Evolutionary conservation across 2,113 vertebrate genomes (phyloP), one percentile per base, ranked within the genome.

Genomic region (Phylloscopus trochiloides): DNA sequence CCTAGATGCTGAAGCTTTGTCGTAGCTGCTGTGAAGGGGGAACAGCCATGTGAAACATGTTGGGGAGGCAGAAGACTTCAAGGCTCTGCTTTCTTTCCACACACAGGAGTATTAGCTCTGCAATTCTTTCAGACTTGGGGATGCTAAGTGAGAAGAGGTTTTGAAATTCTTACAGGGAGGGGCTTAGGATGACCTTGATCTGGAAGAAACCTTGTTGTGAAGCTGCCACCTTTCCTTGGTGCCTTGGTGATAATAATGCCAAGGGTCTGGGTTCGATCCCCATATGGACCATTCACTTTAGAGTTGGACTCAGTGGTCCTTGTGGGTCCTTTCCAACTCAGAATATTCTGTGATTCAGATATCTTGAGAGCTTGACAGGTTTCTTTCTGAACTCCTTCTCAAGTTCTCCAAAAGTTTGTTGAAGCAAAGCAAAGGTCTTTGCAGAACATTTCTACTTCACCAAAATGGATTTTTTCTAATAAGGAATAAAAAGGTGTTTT

Each of bases 1-100:
- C 58, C n/a, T 62, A 34, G 34, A 52, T 66, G 40, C 3, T 1
- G 38, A 78, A 54, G 34, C 1, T 1, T 51, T 75, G 14, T 59
- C 51, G 26, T 66, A 57, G 74, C 24, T 61, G 15, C 36, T n/a
- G 19, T 36, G 22, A 9, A 51, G 42, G 26, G 66, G 12, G 12
- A 85, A 40, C 0, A 5, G 4, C 0, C 1, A 4, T 12, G 26
- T 51, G 61, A 67, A 89, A 68, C 3, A 20, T 63, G 22, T 2
- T 29, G 25, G 20, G 14, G 10, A 80, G 36, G 32, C 3, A 15
- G 38, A 15, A 40, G 10, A 18, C 15, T 22, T 71, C 8, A 28
- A 51, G 12, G 5, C 9, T 14, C 29, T 88, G 26, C 26, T 80
- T 90, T 50, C 51, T 43, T 52, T 74, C 42, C 15, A 14, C 2